phyloP scores from a whole-genome alignment of 2,888 invertebrate species.

The Aelia acuminata region DNA sequence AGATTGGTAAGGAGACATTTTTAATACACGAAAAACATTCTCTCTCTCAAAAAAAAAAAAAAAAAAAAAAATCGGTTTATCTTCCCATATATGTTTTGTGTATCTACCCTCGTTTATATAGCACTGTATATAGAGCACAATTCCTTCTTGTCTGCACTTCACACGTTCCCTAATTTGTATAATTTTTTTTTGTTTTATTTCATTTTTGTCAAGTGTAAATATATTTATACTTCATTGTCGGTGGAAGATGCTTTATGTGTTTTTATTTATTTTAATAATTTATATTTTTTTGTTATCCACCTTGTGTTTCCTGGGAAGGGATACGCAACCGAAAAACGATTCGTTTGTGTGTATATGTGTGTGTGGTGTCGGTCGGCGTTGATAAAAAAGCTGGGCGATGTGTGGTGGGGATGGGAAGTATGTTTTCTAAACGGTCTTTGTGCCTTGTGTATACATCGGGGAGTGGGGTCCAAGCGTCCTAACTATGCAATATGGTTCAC shows the following conservation, averaged over 20 bases:
- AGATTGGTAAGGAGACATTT: conserved; percentile 64
- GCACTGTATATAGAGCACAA: conserved; percentile 59
- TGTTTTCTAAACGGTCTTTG: conserved; percentile 64
- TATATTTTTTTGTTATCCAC: conserved; percentile 46
- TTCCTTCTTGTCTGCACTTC: conserved; percentile 55
- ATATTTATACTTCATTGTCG: conserved; percentile 47
- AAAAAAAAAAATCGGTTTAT: conserved; percentile 39
- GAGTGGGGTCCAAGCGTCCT: background rate
- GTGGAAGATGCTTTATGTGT: conserved; percentile 60
- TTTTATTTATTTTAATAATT: conserved; percentile 1
- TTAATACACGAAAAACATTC: background rate
- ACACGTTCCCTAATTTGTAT: no score
- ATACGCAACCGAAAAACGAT: background rate
- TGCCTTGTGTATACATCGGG: conserved; percentile 62
- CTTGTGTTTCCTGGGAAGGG: conserved; percentile 5
- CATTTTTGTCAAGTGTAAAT: conserved; percentile 6
- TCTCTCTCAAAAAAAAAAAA: background rate
- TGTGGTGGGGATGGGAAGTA: conserved; percentile 49
- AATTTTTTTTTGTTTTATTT: no score
- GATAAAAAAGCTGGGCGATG: background rate
- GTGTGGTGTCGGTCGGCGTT: conserved; percentile 4
- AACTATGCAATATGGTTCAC: background rate
- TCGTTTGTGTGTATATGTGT: no score
- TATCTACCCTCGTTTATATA: background rate
- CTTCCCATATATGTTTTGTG: conserved; percentile 41